These are phyloP conservation scores for Euura lappo DNA, from an alignment of 1,140 invertebrate genomes.

Conservation along the genomic window DNA sequence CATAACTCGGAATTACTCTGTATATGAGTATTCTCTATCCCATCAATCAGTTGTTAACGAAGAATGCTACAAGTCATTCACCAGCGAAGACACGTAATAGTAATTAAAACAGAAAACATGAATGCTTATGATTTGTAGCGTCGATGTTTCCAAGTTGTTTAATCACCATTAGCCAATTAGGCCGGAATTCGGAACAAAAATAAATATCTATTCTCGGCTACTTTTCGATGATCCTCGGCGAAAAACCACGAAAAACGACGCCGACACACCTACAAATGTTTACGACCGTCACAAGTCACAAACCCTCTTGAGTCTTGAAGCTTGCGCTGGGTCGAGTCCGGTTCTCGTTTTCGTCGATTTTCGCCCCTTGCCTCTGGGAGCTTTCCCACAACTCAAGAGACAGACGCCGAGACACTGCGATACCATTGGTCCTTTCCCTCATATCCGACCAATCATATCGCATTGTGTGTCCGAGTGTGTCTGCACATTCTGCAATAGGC, in stretches of 20 bases:
- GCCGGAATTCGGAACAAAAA: neutral
- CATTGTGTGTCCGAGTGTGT: too few species aligned
- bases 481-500: too few species aligned
- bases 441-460: too few species aligned
- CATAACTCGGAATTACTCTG: too few species aligned
- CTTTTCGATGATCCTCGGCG: neutral
- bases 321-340: neutral
- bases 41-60: neutral
- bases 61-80: neutral
- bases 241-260: slow-evolving; percentile 1
- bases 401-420: too few species aligned
- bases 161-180: neutral
- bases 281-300: neutral
- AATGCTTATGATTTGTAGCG: too few species aligned
- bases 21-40: neutral
- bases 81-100: neutral
- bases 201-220: neutral
- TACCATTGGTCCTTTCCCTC: too few species aligned
- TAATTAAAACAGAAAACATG: too few species aligned
- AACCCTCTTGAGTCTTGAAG: slow-evolving; percentile 13
- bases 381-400: too few species aligned
- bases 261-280: slow-evolving; percentile 14
- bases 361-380: too few species aligned
- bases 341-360: too few species aligned
- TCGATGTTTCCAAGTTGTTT: neutral